Conservation (phyloP, 2,888 invertebrate species). For the Catocala sponsa region DNA sequence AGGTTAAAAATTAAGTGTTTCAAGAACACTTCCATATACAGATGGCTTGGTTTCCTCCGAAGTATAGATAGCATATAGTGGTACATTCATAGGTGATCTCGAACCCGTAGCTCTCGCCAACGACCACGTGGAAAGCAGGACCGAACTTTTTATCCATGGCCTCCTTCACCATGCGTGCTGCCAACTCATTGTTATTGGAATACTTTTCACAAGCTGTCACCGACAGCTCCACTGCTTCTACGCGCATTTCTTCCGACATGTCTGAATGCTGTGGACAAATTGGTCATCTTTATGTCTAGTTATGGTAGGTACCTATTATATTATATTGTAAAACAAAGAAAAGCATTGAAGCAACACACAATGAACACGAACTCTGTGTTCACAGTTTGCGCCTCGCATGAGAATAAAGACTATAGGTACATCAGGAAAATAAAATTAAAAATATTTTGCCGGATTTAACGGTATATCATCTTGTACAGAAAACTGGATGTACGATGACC, state of each 20-base stretch:
- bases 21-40: slow-evolving; percentile 96
- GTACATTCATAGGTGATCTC: slow-evolving; percentile 97
- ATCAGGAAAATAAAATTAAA: no score
- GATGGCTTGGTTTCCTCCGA: slow-evolving; percentile 96
- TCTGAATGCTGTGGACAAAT: slow-evolving; percentile 92
- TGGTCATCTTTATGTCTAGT: neutral
- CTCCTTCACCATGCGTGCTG: slow-evolving; percentile 98
- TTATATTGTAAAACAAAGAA: no score
- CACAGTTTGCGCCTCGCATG: no score
- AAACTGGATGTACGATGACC: no score
- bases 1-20: slow-evolving; percentile 32
- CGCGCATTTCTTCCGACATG: slow-evolving; percentile 97
- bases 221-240: slow-evolving; percentile 96
- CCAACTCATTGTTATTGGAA: slow-evolving; percentile 94
- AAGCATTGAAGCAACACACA: no score
- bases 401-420: no score
- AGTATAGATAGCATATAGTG: slow-evolving; percentile 95
- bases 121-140: slow-evolving; percentile 97
- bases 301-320: neutral
- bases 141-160: slow-evolving; percentile 98
- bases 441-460: no score
- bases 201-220: slow-evolving; percentile 98
- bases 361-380: no score
- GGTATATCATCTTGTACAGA: no score
- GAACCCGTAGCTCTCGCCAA: slow-evolving; percentile 98